Percentiles rank a stretch among this genome's conserved stretches.
These are phyloP conservation scores for Glyphotaelius pellucidus DNA, from an alignment of 2,888 invertebrate species.

Conservation along the genomic window DNA sequence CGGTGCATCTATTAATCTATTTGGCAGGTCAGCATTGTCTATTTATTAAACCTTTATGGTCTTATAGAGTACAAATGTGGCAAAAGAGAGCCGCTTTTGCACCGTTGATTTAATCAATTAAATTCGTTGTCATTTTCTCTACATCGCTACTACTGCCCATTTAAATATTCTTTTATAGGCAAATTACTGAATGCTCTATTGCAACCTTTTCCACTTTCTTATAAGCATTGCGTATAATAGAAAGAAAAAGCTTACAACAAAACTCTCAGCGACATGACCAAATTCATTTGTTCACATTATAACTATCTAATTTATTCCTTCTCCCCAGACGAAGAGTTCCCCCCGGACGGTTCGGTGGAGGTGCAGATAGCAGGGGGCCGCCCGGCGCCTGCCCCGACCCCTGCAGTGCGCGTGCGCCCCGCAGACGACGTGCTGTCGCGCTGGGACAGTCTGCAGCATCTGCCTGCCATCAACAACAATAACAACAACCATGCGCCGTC, in stretches of 20 bases:
- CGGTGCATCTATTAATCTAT: too few species aligned
- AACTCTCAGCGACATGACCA: background rate
- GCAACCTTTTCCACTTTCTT: background rate
- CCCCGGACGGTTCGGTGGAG: conserved; percentile 90
- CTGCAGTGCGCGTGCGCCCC: conserved; percentile 82
- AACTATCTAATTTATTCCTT: background rate
- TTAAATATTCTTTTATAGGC: background rate
- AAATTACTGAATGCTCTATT: background rate
- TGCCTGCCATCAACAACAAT: conserved; percentile 68
- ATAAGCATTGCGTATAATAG: background rate
- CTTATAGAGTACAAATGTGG: too few species aligned
- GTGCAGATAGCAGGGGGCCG: conserved; percentile 83
- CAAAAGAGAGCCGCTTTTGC: too few species aligned
- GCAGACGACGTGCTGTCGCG: conserved; percentile 86
- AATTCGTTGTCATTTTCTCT: background rate
- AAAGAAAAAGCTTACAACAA: background rate
- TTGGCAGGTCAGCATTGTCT: too few species aligned
- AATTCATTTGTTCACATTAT: background rate
- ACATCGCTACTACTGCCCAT: background rate
- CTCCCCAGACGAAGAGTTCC: conserved; percentile 86
- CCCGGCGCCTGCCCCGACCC: conserved; percentile 83
- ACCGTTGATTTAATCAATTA: background rate
- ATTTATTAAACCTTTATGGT: too few species aligned
- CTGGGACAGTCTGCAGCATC: conserved; percentile 87
- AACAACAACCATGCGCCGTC: conserved; percentile 25